phyloP scores from a whole-genome alignment of 2,113 vertebrate genomes.

The Psilopogon haemacephalus region DNA sequence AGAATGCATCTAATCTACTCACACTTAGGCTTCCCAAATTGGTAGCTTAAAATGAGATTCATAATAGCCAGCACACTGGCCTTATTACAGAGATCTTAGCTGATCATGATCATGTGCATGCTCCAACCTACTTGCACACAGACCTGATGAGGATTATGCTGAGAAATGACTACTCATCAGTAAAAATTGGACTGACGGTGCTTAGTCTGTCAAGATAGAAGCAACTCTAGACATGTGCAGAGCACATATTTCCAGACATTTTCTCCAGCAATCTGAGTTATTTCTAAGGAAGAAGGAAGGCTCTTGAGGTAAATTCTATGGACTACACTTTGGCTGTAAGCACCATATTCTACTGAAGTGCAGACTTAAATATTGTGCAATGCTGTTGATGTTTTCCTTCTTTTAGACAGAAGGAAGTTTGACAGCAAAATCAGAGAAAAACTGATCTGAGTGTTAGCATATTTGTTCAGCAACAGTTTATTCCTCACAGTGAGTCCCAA shows the following conservation, averaged over 20 bases:
- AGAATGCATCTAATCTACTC: not conserved
- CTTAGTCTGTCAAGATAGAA: not conserved
- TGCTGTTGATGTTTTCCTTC: rapidly evolving
- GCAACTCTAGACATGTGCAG: not conserved
- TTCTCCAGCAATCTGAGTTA: not conserved
- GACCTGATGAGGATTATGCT: not conserved
- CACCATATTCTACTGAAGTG: not conserved
- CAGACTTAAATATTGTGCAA: not conserved
- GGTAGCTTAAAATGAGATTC: not conserved
- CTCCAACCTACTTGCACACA: not conserved
- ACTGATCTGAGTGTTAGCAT: not conserved
- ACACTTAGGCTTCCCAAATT: not conserved
- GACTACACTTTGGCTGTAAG: not conserved
- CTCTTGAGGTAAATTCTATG: not conserved
- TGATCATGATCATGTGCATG: not conserved
- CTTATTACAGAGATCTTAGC: not conserved
- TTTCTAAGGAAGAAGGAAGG: not conserved
- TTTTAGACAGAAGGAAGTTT: not conserved
- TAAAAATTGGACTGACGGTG: not conserved
- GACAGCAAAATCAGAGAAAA: not conserved
- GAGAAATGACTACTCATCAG: not conserved
- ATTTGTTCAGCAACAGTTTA: not conserved
- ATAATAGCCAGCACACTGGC: not conserved
- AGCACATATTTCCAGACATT: not conserved
- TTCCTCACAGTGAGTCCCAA: not conserved